Base-by-base conservation (phyloP, 2,888 invertebrate genomes). In the Drosophila kanekoi region DNA sequence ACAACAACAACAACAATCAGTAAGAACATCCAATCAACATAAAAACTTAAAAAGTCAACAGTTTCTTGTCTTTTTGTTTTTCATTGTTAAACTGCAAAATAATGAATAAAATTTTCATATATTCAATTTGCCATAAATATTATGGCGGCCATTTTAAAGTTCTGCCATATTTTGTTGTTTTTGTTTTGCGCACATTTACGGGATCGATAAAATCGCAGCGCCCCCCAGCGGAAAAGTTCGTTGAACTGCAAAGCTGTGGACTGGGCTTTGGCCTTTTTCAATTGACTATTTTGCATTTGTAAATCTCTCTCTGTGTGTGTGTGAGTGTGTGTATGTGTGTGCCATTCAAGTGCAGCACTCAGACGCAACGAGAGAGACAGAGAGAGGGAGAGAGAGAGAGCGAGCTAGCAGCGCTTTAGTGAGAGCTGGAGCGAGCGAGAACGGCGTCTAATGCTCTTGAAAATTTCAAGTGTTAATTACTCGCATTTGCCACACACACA, bases 401-500 rank as follows among this genome's bases (percentile, higher is more conserved):
- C 44, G 41, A 20, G 45, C 33, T 3, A 10, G 20, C 35, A 4
- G 35, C 23, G 8, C 8, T 23, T 20, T 37, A 28, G 23, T 18
- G 49, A 41, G 53, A 37, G 60, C 16, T 56, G 11, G 70, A 45
- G 58, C 44, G 40, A 65, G 61, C 32, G 62, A 73, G 70, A 70
- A 53, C 54, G 69, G 45, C 67, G 60, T 72, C 89, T 87, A 80
- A 75, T 89, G 87, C 83, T 87, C 89, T 89, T 89, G 85, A 79
- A 89, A 86, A 77, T 83, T 89, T 87, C 60, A 87, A 82, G 80
- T 81, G 86, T 79, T 82, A 89, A 86, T 89, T 89, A 89, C 82
- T 77, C 73, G 68, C 76, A 75, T 87, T 80, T 76, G 64, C 73
- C 51, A 61, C 57, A 79, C 35, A 54, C 54, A 61, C 51, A 49